These are phyloP conservation scores for Apis laboriosa DNA, from an alignment of 1,140 invertebrate genomes.

Conservation along the genomic window DNA sequence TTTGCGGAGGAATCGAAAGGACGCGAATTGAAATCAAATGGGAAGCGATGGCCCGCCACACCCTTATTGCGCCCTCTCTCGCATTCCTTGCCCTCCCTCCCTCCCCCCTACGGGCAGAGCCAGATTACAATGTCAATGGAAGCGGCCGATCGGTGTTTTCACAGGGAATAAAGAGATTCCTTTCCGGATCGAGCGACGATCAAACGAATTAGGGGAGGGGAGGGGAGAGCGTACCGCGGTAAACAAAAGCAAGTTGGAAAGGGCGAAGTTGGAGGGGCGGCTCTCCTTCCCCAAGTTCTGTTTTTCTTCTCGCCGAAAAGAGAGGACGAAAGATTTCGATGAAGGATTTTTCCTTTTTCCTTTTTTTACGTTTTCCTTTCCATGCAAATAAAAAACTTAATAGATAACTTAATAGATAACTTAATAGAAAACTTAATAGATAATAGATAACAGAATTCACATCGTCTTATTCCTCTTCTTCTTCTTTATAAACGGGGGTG, in stretches of 20 bases:
- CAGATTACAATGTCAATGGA: conserved; percentile 53
- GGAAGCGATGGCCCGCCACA: not conserved
- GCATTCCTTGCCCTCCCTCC: conserved; percentile 35
- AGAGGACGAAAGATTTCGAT: no score
- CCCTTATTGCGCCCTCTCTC: not conserved
- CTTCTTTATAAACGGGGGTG: no score
- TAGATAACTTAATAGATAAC: no score
- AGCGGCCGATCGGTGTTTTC: conserved; percentile 45
- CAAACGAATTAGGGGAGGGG: conserved; percentile 21
- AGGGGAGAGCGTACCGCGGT: not conserved
- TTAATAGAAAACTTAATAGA: no score
- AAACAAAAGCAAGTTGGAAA: not conserved
- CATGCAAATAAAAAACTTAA: no score
- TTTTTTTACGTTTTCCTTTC: no score
- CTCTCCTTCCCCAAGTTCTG: no score
- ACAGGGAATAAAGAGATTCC: conserved; percentile 51
- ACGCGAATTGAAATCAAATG: conserved; percentile 48
- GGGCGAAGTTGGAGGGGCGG: no score
- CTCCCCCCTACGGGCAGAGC: not conserved
- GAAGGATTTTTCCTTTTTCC: no score
- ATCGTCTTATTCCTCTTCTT: no score
- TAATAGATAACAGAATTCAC: no score
- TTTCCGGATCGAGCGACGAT: conserved; percentile 39
- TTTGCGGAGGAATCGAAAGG: conserved; percentile 49
- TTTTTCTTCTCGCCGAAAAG: no score